Conservation (phyloP, 2,888 invertebrate species). For the Criorhina ranunculi region DNA sequence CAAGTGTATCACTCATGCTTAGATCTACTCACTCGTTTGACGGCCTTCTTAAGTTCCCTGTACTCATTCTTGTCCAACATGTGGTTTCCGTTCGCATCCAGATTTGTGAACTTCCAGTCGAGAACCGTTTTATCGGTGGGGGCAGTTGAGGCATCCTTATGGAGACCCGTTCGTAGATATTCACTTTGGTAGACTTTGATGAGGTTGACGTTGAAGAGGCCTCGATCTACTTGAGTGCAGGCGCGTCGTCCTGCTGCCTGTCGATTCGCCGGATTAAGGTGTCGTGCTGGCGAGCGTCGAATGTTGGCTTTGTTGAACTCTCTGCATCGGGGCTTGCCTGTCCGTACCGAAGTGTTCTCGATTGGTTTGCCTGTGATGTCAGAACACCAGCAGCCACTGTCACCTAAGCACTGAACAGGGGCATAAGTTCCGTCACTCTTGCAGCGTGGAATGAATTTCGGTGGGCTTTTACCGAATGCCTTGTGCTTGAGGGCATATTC, state of each 20-base stretch:
- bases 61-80: constrained; percentile 93
- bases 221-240: constrained; percentile 91
- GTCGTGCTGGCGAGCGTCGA: constrained; percentile 87
- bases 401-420: constrained; percentile 92
- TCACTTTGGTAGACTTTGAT: constrained; percentile 94
- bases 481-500: constrained; percentile 84
- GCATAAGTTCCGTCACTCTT: constrained; percentile 93
- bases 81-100: constrained; percentile 92
- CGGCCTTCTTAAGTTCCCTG: constrained; percentile 91
- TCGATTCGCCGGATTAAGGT: constrained; percentile 79
- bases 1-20: constrained; percentile 34
- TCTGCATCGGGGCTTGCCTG: constrained; percentile 89
- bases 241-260: constrained; percentile 83
- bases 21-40: constrained; percentile 88
- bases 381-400: constrained; percentile 96
- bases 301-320: constrained; percentile 86
- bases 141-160: constrained; percentile 68
- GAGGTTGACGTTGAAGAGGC: constrained; percentile 92
- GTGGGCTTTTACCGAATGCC: constrained; percentile 84
- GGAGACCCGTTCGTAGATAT: constrained; percentile 85
- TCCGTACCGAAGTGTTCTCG: constrained; percentile 91
- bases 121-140: constrained; percentile 87
- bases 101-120: constrained; percentile 95
- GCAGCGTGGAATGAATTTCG: constrained; percentile 91
- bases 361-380: constrained; percentile 93